Evolutionary conservation across 1,140 invertebrate genomes (phyloP), one percentile per base, ranked within the genome.

Genomic region (Drosophila seguyi): DNA sequence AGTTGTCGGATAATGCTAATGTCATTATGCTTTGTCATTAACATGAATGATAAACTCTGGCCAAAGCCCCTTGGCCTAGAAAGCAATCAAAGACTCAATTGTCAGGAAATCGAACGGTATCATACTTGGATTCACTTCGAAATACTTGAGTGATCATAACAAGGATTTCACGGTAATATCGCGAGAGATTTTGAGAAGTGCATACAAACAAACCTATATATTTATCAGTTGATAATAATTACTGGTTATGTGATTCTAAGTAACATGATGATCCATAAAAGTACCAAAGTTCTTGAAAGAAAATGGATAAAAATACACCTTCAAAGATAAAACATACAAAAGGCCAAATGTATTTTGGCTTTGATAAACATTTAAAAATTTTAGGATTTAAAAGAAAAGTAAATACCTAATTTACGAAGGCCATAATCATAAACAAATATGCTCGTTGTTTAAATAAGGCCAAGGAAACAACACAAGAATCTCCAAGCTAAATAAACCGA

Each of bases 21-120:
- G 84, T 88, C 85, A 90, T 90, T 88, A 88, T 88, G 85, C 85
- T 60, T 62, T 81, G 74, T 90, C 85, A 90, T 90, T 90, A 90
- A 90, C 68, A 71, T 75, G 67, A 62, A 50, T 47, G 50, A 75
- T 63, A 79, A 71, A 84, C 66, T 18, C 56, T 71, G 44, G 71
- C 60, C 18, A 5, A 72, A 68, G 42, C 63, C 85, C 85, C 81
- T 90, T 88, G 85, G 85, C 85, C 85, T 88, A 88, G 85, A 88
- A 88, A 85, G 55, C 73, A 88, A 88, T 90, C 85, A 81, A 90
- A 75, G 59, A 57, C 25, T 62, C 45, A 55, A 44, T 75, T 75
- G 57, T 52, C 38, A 55, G 56, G 44, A 42, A 66, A 61, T 56
- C 38, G 50, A 74, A 63, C 50, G 22, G 44, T 65, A 75, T 47